These are phyloP conservation scores for human (Homo sapiens) DNA, from an alignment of 2,113 vertebrate genomes.

Conservation along the genomic window GRCh38 chr2:200275501-200276000, in stretches of 20 bases:
- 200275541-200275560: conserved; percentile 70
- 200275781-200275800: not conserved
- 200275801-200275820: rapidly evolving
- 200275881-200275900: not conserved
- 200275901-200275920: not conserved
- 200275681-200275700: not conserved
- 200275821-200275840: not conserved
- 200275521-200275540: conserved; percentile 60
- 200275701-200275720: conserved; percentile 22
- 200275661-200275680: conserved; percentile 25
- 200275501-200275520: conserved; percentile 48
- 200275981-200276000: not conserved
- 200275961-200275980: rapidly evolving
- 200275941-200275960: not conserved
- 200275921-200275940: not conserved
- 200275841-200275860: not conserved
- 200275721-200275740: not conserved
- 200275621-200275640: not conserved
- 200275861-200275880: not conserved
- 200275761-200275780: not conserved
- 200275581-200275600: conserved; percentile 23
- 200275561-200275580: conserved; percentile 55
- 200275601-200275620: not conserved
- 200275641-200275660: not conserved
- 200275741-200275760: not conserved